Conservation (phyloP, 37 sponge, comb jelly and placozoan species). For the Hormiphora californensis region DNA sequence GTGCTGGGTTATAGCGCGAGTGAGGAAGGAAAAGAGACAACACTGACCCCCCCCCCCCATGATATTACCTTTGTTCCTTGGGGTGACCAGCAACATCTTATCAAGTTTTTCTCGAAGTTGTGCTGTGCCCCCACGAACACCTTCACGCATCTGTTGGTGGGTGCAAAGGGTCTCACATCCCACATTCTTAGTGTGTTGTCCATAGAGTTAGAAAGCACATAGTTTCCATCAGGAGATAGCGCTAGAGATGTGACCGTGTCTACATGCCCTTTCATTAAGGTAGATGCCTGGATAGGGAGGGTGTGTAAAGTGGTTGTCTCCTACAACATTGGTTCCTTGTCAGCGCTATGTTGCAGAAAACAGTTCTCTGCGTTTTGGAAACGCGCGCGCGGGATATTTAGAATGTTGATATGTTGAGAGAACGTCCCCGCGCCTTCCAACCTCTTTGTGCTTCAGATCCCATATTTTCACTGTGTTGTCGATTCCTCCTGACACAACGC, state of each 20-base stretch:
- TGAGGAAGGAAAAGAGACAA: neutral
- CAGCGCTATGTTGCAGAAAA: too few species aligned
- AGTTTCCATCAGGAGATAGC: conserved; percentile 79
- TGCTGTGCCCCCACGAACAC: conserved; percentile 77
- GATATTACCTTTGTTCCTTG: conserved; percentile 60
- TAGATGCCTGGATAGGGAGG: neutral
- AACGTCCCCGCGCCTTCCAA: neutral
- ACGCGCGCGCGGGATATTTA: neutral
- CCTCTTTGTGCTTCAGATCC: conserved; percentile 15
- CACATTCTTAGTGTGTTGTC: conserved; percentile 92
- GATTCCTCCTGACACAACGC: conserved; percentile 83
- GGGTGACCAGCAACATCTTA: conserved; percentile 50
- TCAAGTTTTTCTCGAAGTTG: conserved; percentile 72
- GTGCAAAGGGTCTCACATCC: conserved; percentile 89
- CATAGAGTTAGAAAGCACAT: conserved; percentile 87
- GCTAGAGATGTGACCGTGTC: conserved; percentile 82
- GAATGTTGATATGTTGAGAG: too few species aligned
- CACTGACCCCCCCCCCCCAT: neutral
- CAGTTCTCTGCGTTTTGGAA: too few species aligned
- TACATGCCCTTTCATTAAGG: conserved; percentile 64
- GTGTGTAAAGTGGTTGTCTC: neutral
- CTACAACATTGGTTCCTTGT: too few species aligned
- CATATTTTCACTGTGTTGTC: conserved; percentile 78
- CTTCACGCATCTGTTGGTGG: conserved; percentile 74
- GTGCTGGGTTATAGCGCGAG: neutral